These are phyloP conservation scores for Phalacrocorax carbo DNA, from an alignment of 2,113 vertebrate genomes.

Conservation along the genomic window DNA sequence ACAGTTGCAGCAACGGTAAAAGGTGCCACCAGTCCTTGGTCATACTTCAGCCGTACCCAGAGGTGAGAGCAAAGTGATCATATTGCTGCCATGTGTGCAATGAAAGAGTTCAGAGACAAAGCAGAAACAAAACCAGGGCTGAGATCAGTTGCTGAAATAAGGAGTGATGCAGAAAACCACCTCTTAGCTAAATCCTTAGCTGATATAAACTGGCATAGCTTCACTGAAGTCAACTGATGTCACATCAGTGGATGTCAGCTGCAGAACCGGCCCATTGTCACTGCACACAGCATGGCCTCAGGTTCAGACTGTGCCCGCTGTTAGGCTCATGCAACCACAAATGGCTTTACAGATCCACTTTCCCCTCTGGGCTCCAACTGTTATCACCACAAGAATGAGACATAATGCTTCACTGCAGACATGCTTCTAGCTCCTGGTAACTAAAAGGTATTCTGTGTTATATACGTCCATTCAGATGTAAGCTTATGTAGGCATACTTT, in stretches of 20 bases:
- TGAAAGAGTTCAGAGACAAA: neutral
- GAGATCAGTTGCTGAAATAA: neutral
- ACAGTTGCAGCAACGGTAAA: neutral
- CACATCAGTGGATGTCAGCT: neutral
- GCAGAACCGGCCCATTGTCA: neutral
- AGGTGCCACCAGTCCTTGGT: neutral
- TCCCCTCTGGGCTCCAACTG: neutral
- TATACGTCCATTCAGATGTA: neutral
- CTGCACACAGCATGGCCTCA: neutral
- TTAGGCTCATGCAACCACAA: neutral
- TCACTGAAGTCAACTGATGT: neutral
- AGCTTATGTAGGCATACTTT: neutral
- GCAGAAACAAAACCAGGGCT: neutral
- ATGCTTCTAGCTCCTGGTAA: neutral
- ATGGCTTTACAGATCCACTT: neutral
- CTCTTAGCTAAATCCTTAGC: neutral
- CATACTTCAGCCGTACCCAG: neutral
- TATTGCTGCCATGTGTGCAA: neutral
- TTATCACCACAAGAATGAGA: neutral
- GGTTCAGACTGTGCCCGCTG: neutral
- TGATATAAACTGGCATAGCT: neutral
- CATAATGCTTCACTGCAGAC: neutral
- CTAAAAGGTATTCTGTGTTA: neutral
- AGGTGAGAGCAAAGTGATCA: neutral
- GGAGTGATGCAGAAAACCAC: neutral